These are phyloP conservation scores for Protula sp. DNA, from an alignment of 2,888 invertebrate genomes.

Conservation along the genomic window DNA sequence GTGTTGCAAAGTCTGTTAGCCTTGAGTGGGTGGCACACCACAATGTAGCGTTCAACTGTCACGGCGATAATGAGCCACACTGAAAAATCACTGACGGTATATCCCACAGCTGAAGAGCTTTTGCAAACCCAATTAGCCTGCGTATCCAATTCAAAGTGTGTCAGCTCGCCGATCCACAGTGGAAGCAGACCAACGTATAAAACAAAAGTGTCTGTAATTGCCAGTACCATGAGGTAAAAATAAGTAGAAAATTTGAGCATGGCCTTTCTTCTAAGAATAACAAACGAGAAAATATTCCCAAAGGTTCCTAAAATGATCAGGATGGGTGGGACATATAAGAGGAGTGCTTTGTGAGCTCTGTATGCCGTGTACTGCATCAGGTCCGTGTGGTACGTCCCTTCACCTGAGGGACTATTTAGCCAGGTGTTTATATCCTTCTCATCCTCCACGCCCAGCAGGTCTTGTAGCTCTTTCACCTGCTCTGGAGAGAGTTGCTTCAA, in stretches of 20 bases:
- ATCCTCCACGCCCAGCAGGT: neutral
- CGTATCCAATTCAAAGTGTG: constrained; percentile 31
- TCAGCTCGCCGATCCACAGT: constrained; percentile 44
- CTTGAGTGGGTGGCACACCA: constrained; percentile 43
- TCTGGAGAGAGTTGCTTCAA: neutral
- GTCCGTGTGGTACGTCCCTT: neutral
- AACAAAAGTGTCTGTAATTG: constrained; percentile 44
- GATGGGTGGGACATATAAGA: constrained; percentile 39
- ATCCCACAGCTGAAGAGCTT: constrained; percentile 33
- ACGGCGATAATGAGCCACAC: constrained; percentile 28
- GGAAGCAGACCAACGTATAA: constrained; percentile 40
- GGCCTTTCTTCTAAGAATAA: constrained; percentile 38
- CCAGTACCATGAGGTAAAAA: constrained; percentile 40
- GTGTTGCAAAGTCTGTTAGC: constrained; percentile 40
- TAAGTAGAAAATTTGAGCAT: constrained; percentile 45
- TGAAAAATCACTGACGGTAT: constrained; percentile 40
- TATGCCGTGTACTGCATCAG: constrained; percentile 7
- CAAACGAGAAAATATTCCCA: constrained; percentile 45
- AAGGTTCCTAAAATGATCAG: constrained; percentile 44
- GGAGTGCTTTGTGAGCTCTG: constrained; percentile 29
- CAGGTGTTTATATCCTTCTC: neutral
- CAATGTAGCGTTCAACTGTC: constrained; percentile 25
- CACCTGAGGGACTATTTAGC: neutral
- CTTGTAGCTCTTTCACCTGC: neutral
- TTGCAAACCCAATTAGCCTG: constrained; percentile 41